Conservation (phyloP, 1,140 invertebrate genomes). For the Platyura marginata region DNA sequence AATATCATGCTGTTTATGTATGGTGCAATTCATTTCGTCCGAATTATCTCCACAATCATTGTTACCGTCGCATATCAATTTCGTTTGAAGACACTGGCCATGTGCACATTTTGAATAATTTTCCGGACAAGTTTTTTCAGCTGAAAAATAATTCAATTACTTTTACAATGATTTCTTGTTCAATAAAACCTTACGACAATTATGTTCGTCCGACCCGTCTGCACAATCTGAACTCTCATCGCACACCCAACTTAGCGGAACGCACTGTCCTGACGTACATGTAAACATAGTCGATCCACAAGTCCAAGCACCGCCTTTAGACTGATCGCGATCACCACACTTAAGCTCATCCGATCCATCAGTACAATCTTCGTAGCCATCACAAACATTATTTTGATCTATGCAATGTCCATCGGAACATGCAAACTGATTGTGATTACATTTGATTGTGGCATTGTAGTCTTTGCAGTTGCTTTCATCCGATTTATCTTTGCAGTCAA, state of each 20-base stretch:
- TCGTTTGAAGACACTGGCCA: constrained; percentile 26
- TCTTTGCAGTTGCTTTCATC: constrained; percentile 47
- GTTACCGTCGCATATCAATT: constrained; percentile 27
- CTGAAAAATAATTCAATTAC: constrained; percentile 5
- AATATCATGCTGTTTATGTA: neutral
- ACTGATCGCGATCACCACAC: constrained; percentile 38
- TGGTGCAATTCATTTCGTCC: constrained; percentile 28
- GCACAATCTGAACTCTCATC: constrained; percentile 47
- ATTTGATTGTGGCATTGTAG: constrained; percentile 16
- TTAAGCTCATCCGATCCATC: constrained; percentile 45
- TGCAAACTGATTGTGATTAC: constrained; percentile 45
- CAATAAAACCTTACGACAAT: constrained; percentile 30
- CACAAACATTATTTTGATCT: constrained; percentile 36
- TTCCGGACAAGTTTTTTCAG: constrained; percentile 10
- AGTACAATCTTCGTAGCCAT: constrained; percentile 38
- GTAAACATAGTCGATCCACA: constrained; percentile 18
- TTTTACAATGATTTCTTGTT: too few relatives aligned
- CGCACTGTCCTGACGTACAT: constrained; percentile 44
- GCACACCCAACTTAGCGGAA: constrained; percentile 50
- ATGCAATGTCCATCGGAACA: constrained; percentile 77
- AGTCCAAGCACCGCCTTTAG: constrained; percentile 10
- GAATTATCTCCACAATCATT: constrained; percentile 33
- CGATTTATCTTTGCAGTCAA: constrained; percentile 54
- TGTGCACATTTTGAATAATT: constrained; percentile 27
- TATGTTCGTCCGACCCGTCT: constrained; percentile 50